Conservation (phyloP, 2,797 vertebrate species). For the Chelonia mydas region DNA sequence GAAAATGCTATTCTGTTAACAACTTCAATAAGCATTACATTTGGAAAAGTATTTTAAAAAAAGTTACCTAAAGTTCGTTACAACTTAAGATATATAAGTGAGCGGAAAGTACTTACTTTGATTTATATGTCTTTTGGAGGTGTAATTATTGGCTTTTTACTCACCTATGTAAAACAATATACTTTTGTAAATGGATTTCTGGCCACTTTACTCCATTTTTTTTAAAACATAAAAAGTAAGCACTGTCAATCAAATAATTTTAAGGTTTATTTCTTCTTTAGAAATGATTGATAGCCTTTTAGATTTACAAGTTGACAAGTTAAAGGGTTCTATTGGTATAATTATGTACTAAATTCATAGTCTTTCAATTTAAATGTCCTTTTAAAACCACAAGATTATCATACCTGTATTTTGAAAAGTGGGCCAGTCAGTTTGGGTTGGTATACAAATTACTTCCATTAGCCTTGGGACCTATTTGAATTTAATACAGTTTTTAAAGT, state of each 20-base stretch:
- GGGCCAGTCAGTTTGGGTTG: constrained; percentile 86
- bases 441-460: constrained; percentile 89
- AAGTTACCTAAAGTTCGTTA: constrained; percentile 84
- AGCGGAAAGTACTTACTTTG: constrained; percentile 84
- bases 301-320: constrained; percentile 91
- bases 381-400: constrained; percentile 88
- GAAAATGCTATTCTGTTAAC: constrained; percentile 82
- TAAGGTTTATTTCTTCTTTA: constrained; percentile 87
- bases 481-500: constrained; percentile 85
- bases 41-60: constrained; percentile 82
- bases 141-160: constrained; percentile 88
- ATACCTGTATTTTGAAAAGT: constrained; percentile 87
- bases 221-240: constrained; percentile 83
- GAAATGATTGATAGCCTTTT: constrained; percentile 91
- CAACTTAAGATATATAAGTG: constrained; percentile 84
- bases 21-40: constrained; percentile 78
- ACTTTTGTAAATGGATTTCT: constrained; percentile 88
- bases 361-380: constrained; percentile 91
- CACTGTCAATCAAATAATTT: constrained; percentile 89
- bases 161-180: constrained; percentile 88
- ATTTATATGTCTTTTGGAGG: constrained; percentile 86
- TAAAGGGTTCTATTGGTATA: constrained; percentile 91
- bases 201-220: constrained; percentile 82
- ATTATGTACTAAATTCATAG: constrained; percentile 91
- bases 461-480: constrained; percentile 88